Percentiles rank a stretch among this genome's conserved stretches.
Conservation (phyloP, 1,140 invertebrate species). For the Bombus confusus region DNA sequence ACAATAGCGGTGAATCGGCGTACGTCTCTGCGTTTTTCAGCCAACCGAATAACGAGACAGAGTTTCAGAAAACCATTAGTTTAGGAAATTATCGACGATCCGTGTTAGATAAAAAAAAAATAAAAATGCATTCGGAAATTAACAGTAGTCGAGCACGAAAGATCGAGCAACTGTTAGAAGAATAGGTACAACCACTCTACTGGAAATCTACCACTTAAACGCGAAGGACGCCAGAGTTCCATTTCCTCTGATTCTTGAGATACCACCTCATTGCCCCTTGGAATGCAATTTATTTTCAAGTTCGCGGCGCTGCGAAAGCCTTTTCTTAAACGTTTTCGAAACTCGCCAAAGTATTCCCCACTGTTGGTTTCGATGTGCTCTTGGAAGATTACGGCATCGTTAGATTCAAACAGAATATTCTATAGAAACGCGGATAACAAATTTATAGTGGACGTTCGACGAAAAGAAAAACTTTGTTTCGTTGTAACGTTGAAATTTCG, state of each 20-base stretch:
- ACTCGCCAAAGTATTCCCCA: neutral
- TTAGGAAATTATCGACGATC: neutral
- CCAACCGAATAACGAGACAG: too few relatives aligned
- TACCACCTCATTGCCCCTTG: neutral
- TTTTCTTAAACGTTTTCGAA: conserved; percentile 7
- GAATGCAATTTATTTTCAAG: conserved; percentile 29
- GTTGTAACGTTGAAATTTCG: neutral
- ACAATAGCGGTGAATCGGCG: too few relatives aligned
- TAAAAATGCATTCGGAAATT: too few relatives aligned
- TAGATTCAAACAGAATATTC: too few relatives aligned
- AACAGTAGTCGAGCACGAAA: too few relatives aligned
- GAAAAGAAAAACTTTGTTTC: neutral
- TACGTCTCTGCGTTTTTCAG: too few relatives aligned
- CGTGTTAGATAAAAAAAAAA: neutral
- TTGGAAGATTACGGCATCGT: neutral
- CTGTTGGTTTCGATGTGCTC: neutral
- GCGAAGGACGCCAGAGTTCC: neutral
- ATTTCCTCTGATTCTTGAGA: conserved; percentile 17
- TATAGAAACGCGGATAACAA: neutral
- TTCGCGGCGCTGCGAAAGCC: neutral
- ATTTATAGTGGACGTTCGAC: neutral
- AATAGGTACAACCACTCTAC: neutral
- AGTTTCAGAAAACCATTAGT: too few relatives aligned
- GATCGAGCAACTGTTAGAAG: neutral
- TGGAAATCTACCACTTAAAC: neutral